Percentiles rank a stretch among this genome's conserved stretches.
These are phyloP conservation scores for Trichogramma dendrolimi DNA, from an alignment of 2,888 invertebrate species.

Conservation along the genomic window DNA sequence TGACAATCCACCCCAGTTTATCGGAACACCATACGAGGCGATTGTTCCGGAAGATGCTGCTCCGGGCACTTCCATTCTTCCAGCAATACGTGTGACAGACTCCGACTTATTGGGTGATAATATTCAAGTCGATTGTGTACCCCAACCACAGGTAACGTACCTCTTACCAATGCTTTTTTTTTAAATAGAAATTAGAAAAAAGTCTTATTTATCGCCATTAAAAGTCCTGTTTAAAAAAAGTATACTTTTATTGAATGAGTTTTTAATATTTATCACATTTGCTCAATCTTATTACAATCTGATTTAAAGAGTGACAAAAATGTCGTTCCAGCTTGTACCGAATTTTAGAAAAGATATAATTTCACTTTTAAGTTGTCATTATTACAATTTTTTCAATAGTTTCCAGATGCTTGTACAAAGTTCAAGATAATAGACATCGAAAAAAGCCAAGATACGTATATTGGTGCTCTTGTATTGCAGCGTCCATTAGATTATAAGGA, in stretches of 20 bases:
- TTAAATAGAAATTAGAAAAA: too few relatives aligned
- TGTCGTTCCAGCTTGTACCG: neutral
- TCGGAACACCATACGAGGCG: conserved; percentile 75
- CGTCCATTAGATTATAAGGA: conserved; percentile 72
- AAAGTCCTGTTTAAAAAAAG: too few relatives aligned
- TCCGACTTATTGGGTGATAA: conserved; percentile 76
- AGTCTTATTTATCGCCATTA: too few relatives aligned
- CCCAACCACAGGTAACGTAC: conserved; percentile 53
- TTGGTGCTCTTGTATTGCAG: conserved; percentile 70
- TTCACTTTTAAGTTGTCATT: neutral
- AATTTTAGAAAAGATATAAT: neutral
- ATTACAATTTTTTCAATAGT: conserved; percentile 51
- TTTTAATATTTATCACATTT: too few relatives aligned
- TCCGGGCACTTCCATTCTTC: conserved; percentile 68
- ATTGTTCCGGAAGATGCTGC: conserved; percentile 73
- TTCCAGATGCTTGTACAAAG: conserved; percentile 67
- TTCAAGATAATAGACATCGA: conserved; percentile 64
- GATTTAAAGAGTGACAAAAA: too few relatives aligned
- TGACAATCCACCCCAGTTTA: conserved; percentile 72
- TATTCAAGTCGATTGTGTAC: conserved; percentile 68
- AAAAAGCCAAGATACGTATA: conserved; percentile 65
- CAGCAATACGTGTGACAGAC: conserved; percentile 72
- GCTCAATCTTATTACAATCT: too few relatives aligned
- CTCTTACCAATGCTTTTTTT: too few relatives aligned
- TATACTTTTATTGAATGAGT: too few relatives aligned